Conservation (phyloP, 2,797 vertebrate genomes). For the Crenuchus spilurus region DNA sequence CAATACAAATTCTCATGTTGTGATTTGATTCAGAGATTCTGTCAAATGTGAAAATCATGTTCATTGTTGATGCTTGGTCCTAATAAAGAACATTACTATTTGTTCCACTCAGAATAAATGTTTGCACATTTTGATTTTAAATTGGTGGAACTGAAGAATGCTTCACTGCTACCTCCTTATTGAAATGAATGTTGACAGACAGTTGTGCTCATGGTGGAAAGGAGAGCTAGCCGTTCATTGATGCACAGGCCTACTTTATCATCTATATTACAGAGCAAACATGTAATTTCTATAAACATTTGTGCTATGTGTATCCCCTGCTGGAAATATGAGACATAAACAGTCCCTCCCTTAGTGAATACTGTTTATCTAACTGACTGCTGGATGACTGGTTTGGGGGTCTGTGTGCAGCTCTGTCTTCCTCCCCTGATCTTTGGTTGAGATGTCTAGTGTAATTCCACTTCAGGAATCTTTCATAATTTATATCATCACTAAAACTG, state of each 20-base stretch:
- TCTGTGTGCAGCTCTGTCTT: conserved; percentile 1
- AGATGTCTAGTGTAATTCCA: neutral
- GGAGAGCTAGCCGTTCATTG: neutral
- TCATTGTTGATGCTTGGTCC: no score
- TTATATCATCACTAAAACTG: conserved; percentile 2
- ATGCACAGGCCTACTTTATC: neutral
- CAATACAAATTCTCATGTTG: no score
- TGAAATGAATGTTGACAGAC: neutral
- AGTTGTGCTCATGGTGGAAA: neutral
- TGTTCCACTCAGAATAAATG: no score
- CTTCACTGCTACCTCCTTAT: neutral
- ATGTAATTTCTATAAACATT: neutral
- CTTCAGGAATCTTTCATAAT: conserved; percentile 6
- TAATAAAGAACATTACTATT: no score
- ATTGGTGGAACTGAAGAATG: neutral
- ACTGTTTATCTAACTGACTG: conserved; percentile 35
- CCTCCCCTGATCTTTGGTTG: neutral
- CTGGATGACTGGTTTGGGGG: conserved; percentile 2
- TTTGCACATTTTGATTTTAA: no score
- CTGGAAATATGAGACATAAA: conserved; percentile 36
- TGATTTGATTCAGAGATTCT: no score
- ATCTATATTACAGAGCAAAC: neutral
- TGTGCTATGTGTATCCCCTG: neutral
- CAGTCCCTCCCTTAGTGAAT: conserved; percentile 49
- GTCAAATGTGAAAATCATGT: no score